A percentile compares a stretch with the other conserved stretches of the same genome.
Evolutionary conservation across 2,113 vertebrate genomes (phyloP).

Genomic region (Alouatta palliata): DNA sequence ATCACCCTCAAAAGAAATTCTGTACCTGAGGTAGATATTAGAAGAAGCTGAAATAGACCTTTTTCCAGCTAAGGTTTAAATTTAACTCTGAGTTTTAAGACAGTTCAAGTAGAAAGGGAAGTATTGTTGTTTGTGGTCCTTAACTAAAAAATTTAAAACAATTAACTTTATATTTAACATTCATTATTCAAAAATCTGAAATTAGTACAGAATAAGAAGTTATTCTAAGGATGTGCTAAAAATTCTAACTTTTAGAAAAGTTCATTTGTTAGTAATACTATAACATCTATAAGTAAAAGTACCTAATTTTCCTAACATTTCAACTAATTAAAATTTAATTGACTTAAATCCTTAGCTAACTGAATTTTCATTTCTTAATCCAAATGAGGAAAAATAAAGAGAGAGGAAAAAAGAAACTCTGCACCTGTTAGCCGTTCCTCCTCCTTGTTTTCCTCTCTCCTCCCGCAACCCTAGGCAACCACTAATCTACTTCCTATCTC

Average conservation of each 20-base stretch:
- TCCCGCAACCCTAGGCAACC: neutral
- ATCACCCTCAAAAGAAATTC: neutral
- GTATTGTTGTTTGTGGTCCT: neutral
- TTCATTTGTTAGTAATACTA: neutral
- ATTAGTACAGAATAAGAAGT: neutral
- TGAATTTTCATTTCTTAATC: neutral
- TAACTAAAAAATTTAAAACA: constrained; percentile 18
- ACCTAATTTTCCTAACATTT: neutral
- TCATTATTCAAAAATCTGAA: neutral
- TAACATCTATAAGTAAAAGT: neutral
- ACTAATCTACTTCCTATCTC: neutral
- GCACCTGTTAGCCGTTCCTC: neutral
- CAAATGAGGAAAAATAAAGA: neutral
- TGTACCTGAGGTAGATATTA: neutral
- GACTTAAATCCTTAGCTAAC: neutral
- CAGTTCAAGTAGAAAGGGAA: neutral
- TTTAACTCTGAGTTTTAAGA: neutral
- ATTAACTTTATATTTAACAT: neutral
- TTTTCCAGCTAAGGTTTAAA: neutral
- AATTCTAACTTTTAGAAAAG: neutral
- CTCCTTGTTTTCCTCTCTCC: neutral
- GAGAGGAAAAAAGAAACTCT: neutral
- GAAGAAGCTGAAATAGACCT: neutral
- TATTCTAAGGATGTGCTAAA: neutral
- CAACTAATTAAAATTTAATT: neutral